Conservation (phyloP, 1,140 invertebrate genomes). For the Neoseiulus cucumeris region DNA sequence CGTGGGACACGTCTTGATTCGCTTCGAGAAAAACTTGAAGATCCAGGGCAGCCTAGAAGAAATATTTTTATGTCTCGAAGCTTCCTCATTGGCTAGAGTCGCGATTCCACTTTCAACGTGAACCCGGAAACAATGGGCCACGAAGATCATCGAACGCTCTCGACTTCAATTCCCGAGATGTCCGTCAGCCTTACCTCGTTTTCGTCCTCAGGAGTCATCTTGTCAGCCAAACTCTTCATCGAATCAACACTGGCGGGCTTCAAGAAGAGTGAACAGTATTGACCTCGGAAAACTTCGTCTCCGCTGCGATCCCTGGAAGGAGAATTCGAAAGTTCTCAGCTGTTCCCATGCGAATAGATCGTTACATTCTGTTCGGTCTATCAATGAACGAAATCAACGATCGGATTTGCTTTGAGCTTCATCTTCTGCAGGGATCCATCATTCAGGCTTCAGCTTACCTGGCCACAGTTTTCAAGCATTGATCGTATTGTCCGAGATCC, state of each 20-base stretch:
- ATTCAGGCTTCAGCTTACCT: background rate
- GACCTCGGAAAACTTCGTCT: background rate
- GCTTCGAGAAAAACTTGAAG: background rate
- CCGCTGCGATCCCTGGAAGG: background rate
- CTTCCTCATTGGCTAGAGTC: no score
- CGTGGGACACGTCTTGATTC: background rate
- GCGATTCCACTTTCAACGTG: no score
- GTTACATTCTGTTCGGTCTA: no score
- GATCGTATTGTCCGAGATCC: background rate
- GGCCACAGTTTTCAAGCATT: constrained; percentile 5
- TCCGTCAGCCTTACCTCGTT: background rate
- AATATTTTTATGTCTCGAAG: no score
- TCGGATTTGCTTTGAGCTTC: no score
- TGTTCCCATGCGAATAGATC: no score
- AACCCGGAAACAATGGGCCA: no score
- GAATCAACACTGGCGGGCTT: background rate
- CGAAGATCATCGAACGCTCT: background rate
- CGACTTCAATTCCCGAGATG: background rate
- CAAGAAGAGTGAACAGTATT: background rate
- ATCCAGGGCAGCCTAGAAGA: background rate
- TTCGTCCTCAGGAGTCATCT: background rate
- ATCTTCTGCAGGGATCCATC: no score
- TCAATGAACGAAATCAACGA: no score
- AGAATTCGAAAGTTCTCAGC: no score
- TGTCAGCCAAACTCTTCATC: background rate